Evolutionary conservation across 2,888 invertebrate genomes (phyloP), one percentile per base, ranked within the genome.

Genomic region (Caenorhabditis sp.): DNA sequence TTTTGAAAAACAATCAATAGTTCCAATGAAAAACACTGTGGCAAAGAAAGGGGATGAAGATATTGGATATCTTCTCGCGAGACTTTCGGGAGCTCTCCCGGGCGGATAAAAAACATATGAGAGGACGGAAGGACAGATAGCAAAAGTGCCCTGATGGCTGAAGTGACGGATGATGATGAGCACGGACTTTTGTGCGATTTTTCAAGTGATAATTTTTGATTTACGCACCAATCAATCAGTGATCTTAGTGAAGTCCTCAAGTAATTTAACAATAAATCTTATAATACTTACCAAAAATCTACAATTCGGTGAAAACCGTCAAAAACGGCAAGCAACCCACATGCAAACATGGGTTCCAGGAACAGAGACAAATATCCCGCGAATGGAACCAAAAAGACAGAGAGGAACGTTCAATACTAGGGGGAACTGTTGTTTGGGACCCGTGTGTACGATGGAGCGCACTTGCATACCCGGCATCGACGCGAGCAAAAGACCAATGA

Each of bases 41-140:
- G 35, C 47, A 44, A 15, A 35, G 58, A 37, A 65, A 37, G 26
- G 55, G 26, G n/a, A 15, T 26, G 1, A 18, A 44, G 67, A 67
- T 76, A 76, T 76, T 61, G 76, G 76, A 76, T 76, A 76, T 76
- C 76, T 76, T 67, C 50, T 62, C 56, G 44, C 67, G 55, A 67
- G 67, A 37, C 61, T 67, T 60, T 74, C 40, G 47, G 64, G 61
- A 44, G 44, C 26, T 58, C 58, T 65, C 65, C 58, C 61, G 37
- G 70, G 56, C 47, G 60, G 55, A 72, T 72, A 64, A 67, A 74
- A 74, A 74, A 74, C 64, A 65, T 74, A 62, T 71, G 71, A 55
- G 44, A 20, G 35, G 40, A 44, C 6, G 24, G 53, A 44, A 65
- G 65, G 51, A 53, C 24, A 26, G 51, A 50, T 32, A 64, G 47